Evolutionary conservation across 2,113 vertebrate species (phyloP).

Genomic region (Onychostoma macrolepis): DNA sequence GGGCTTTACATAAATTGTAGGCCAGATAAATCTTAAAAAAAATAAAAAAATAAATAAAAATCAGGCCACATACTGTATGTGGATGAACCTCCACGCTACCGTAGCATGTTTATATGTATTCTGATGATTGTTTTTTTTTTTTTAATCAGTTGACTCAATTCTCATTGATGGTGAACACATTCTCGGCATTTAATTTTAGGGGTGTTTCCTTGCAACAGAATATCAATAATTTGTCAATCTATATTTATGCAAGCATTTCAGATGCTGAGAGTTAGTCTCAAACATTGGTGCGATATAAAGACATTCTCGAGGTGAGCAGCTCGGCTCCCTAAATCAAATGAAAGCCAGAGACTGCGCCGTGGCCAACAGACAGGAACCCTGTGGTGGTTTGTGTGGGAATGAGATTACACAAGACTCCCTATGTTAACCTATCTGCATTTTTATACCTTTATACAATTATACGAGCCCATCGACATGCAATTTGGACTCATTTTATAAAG

Average conservation of each 20-base stretch:
- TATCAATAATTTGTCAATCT: not conserved
- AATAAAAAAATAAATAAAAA: not conserved
- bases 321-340: slow-evolving; percentile 74
- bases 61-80: not conserved
- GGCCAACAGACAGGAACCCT: slow-evolving; percentile 72
- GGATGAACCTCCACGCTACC: not conserved
- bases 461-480: slow-evolving; percentile 52
- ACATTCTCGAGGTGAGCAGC: slow-evolving; percentile 58
- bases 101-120: not conserved
- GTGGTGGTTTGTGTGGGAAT: slow-evolving; percentile 74
- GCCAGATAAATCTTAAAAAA: slow-evolving; percentile 9
- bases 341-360: slow-evolving; percentile 67
- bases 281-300: slow-evolving; percentile 35
- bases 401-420: slow-evolving; percentile 70
- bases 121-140: not conserved
- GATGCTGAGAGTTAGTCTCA: not conserved
- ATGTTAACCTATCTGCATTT: slow-evolving; percentile 71
- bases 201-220: not conserved
- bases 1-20: slow-evolving; percentile 51
- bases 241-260: not conserved
- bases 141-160: not conserved
- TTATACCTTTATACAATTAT: slow-evolving; percentile 68
- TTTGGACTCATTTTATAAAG: slow-evolving; percentile 63
- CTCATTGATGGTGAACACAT: too few species aligned
- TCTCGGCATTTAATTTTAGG: not conserved